A percentile compares a stretch with the other conserved stretches of the same genome.
phyloP scores from a whole-genome alignment of 2,113 vertebrate genomes.

The Oreochromis aureus region DNA sequence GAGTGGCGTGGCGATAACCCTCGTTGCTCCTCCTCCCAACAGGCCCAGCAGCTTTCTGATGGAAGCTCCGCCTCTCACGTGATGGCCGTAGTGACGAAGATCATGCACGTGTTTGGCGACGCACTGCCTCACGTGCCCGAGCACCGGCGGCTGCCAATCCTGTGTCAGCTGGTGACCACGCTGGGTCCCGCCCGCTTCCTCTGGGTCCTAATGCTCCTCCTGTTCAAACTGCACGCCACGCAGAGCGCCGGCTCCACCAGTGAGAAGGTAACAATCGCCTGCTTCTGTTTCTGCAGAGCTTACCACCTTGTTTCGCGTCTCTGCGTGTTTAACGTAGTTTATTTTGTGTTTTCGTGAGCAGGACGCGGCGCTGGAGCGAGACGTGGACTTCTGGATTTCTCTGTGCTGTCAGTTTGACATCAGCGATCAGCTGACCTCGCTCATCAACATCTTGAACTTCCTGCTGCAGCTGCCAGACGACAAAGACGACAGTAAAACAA shows the following conservation, averaged over 20 bases:
- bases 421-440: constrained; percentile 74
- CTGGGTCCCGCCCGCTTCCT: constrained; percentile 84
- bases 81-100: constrained; percentile 75
- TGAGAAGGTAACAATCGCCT: constrained; percentile 76
- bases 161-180: constrained; percentile 79
- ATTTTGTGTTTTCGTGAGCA: constrained; percentile 13
- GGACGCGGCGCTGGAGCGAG: constrained; percentile 83
- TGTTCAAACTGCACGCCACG: constrained; percentile 88
- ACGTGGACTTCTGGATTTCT: constrained; percentile 90
- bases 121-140: constrained; percentile 91
- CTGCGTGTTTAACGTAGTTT: not conserved
- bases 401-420: constrained; percentile 84
- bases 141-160: constrained; percentile 84
- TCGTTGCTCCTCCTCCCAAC: not conserved
- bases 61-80: constrained; percentile 54
- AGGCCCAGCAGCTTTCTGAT: constrained; percentile 78
- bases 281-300: not conserved
- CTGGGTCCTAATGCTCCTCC: constrained; percentile 84
- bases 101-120: constrained; percentile 87
- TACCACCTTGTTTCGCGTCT: fast-evolving
- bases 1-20: not conserved
- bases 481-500: constrained; percentile 78
- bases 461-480: constrained; percentile 84
- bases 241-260: constrained; percentile 57
- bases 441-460: constrained; percentile 83